Evolutionary conservation across 2,113 vertebrate genomes (phyloP), one percentile per base, ranked within the genome.

Genomic region (Noctilio leporinus): DNA sequence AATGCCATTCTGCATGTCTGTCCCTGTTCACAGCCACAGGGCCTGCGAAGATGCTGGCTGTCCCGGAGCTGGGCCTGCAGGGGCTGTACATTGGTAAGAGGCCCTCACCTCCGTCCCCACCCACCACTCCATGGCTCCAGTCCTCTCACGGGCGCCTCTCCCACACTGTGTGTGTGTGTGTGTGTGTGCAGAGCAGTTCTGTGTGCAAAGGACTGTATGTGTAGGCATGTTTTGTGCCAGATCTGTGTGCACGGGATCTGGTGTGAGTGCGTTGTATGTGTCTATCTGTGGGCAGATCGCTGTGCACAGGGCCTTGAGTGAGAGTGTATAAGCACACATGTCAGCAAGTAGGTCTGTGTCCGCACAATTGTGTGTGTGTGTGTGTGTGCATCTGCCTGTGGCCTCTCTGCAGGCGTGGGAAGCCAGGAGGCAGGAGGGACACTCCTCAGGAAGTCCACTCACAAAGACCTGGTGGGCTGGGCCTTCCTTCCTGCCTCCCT

Each of bases 401-500:
- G 38, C 43, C 76, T 77, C 65, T 86, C n/a, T 77, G 53, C 80
- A 75, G 95, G 94, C 87, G 73, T 28, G 49, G 94, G 76, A 95
- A 73, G 91, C 91, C 45, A 43, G 65, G 89, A 83, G 72, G 93
- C 94, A 95, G 93, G 82, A 89, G 93, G 89, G 89, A 93, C 95
- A 94, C 93, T 86, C 97, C 97, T 96, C 97, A 97, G 97, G 97
- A 97, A 97, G 94, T 97, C 93, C 95, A 93, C 84, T 97, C 95
- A 97, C 97, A 97, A 97, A 97, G 97, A 92, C 96, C 96, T 95
- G 94, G 96, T 8, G 73, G 96, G 97, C 96, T 64, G 95, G 95
- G 95, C 94, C 96, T 97, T 97, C 97, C 97, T 97, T 97, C 97
- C 97, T 97, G 97, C 92, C 96, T 97, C 89, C 85, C 81, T 95